phyloP scores from a whole-genome alignment of 1,140 invertebrate species.

The Drosophila ironensis region DNA sequence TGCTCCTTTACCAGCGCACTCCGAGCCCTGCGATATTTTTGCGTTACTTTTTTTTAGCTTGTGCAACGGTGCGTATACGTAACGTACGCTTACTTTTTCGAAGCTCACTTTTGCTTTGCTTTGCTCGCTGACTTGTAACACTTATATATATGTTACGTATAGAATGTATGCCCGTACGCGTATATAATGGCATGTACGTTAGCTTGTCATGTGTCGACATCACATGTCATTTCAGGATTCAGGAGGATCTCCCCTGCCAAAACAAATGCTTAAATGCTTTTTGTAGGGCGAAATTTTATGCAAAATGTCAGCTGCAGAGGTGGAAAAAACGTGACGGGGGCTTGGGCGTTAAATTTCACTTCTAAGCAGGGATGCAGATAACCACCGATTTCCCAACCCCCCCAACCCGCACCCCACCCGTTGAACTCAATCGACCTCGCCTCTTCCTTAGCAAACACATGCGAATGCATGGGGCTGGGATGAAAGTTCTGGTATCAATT shows the following conservation, averaged over 20 bases:
- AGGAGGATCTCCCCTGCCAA: background rate
- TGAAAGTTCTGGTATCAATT: constrained; percentile 47
- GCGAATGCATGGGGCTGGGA: background rate
- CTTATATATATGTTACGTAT: constrained; percentile 12
- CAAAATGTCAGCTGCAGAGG: constrained; percentile 44
- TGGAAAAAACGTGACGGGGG: background rate
- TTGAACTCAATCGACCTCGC: constrained; percentile 33
- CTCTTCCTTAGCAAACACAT: constrained; percentile 1
- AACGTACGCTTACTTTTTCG: constrained; percentile 31
- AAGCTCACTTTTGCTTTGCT: constrained; percentile 13
- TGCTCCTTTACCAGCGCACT: constrained; percentile 4
- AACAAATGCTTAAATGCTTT: constrained; percentile 52
- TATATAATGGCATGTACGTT: background rate
- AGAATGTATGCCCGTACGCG: constrained; percentile 19
- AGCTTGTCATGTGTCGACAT: constrained; percentile 36
- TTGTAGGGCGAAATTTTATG: constrained; percentile 49
- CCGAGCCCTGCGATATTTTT: constrained; percentile 7
- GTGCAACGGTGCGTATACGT: constrained; percentile 72
- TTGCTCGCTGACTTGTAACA: constrained; percentile 55
- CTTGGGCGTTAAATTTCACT: background rate
- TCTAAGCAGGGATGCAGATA: constrained; percentile 26
- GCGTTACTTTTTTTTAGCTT: constrained; percentile 26
- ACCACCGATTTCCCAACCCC: constrained; percentile 2
- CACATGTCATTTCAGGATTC: constrained; percentile 49
- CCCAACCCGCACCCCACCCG: background rate